Percentiles rank a stretch among this genome's conserved stretches.
phyloP scores from a whole-genome alignment of 2,113 vertebrate species.

The Suncus etruscus region DNA sequence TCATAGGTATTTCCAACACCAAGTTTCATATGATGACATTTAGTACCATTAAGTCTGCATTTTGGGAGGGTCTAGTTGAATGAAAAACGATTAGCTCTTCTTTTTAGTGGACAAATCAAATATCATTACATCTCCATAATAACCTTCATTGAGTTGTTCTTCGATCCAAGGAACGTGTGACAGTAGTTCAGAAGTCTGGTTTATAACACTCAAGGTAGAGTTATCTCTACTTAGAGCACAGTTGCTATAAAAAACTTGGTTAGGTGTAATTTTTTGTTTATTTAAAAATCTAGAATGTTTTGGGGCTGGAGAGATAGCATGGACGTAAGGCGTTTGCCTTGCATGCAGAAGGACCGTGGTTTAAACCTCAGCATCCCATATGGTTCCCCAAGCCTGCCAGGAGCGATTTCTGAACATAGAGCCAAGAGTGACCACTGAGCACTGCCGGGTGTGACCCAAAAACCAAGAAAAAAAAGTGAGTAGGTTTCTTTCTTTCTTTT shows the following conservation, averaged over 20 bases:
- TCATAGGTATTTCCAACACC: background rate
- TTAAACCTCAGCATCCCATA: too few relatives aligned
- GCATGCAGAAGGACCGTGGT: too few relatives aligned
- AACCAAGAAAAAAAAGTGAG: too few relatives aligned
- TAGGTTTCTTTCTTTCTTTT: too few relatives aligned
- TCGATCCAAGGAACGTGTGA: background rate
- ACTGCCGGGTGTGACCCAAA: too few relatives aligned
- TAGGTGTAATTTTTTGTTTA: conserved; percentile 20
- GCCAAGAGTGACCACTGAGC: too few relatives aligned
- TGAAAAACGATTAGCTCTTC: conserved; percentile 23
- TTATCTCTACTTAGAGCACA: background rate
- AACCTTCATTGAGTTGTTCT: background rate
- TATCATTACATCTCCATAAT: background rate
- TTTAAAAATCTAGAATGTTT: conserved; percentile 14
- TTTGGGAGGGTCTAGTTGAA: background rate
- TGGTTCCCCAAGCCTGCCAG: too few relatives aligned
- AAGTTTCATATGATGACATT: background rate
- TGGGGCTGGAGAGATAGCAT: too few relatives aligned
- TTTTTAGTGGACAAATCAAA: background rate
- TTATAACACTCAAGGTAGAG: background rate
- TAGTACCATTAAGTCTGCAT: background rate
- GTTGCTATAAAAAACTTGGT: conserved; percentile 14
- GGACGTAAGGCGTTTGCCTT: too few relatives aligned
- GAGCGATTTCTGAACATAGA: too few relatives aligned
- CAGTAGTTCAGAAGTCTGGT: background rate